Base-by-base conservation (phyloP, 2,888 invertebrate species). In the Sclerodermus sp. region DNA sequence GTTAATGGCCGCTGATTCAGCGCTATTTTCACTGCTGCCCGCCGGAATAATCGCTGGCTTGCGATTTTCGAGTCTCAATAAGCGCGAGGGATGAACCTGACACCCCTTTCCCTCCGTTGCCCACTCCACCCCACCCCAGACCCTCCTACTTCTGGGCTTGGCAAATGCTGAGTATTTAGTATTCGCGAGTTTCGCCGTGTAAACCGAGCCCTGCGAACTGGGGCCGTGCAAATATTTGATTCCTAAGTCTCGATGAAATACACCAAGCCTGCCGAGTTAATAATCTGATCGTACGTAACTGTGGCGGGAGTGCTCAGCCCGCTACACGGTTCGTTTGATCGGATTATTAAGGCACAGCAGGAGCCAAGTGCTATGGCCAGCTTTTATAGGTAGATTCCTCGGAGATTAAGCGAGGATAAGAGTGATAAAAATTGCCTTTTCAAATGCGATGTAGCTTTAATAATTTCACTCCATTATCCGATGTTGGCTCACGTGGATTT, bases 111-210 rank as follows among this genome's bases (percentile, higher is more conserved):
- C 13, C 6, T 34, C 4, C 34, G 34, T n/a, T 12, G 4, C 3
- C 6, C 34, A 12, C 13, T 4, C 34, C 12, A 4, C 2, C 34
- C 37, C 18, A n/a, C 40, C 17, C 30, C 13, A n/a, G n/a, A n/a
- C 29, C 32, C 8, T 30, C 40, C 36, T 23, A 42, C 41, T 45
- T 40, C 42, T 48, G 3, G 8, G 9, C 8, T 41, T 23, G 47
- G 64, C 65, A 64, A 64, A 64, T 55, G 64, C 64, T 62, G 65
- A 64, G 64, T 64, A 65, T 65, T 65, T 65, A 64, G 65, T 57
- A 64, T 58, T 57, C 66, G 52, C 60, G 60, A 64, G 62, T 65
- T 65, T 57, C 58, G 53, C 54, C 60, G 55, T 65, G 64, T 55
- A 64, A 64, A 62, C 60, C 50, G 59, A 62, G 16, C 16, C 29